Evolutionary conservation across 37 sponge, comb jelly and placozoan genomes (phyloP).

Genomic region (Mnemiopsis leidyi): DNA sequence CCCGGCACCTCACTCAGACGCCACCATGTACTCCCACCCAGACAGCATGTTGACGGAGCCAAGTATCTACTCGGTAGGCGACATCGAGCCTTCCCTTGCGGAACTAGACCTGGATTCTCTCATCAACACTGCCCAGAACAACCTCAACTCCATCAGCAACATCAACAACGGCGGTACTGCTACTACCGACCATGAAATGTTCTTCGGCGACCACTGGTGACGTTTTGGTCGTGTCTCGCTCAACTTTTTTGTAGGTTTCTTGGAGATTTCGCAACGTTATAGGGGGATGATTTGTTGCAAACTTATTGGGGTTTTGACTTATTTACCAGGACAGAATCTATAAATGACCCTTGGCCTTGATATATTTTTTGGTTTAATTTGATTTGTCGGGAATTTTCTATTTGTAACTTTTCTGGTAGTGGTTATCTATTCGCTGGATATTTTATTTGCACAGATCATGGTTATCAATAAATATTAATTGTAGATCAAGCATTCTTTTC

Average conservation of each 20-base stretch:
- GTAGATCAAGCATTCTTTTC: no score
- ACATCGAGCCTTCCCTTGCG: neutral
- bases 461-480: no score
- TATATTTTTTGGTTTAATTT: no score
- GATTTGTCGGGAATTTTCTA: neutral
- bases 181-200: neutral
- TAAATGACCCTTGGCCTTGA: no score
- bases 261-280: no score
- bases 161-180: neutral
- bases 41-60: neutral
- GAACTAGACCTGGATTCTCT: constrained; percentile 47
- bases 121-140: constrained; percentile 19
- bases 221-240: neutral
- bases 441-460: no score
- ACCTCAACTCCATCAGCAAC: constrained; percentile 1
- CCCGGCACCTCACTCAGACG: neutral
- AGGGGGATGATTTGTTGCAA: no score
- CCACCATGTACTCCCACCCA: neutral
- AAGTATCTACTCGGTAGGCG: neutral
- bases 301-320: no score
- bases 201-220: neutral
- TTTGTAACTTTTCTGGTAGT: neutral
- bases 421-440: no score
- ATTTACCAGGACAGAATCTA: no score
- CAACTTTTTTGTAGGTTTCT: neutral